A percentile compares a stretch with the other conserved stretches of the same genome.
Evolutionary conservation across 1,140 invertebrate genomes (phyloP).

Genomic region (Drosophila ohnishii): DNA sequence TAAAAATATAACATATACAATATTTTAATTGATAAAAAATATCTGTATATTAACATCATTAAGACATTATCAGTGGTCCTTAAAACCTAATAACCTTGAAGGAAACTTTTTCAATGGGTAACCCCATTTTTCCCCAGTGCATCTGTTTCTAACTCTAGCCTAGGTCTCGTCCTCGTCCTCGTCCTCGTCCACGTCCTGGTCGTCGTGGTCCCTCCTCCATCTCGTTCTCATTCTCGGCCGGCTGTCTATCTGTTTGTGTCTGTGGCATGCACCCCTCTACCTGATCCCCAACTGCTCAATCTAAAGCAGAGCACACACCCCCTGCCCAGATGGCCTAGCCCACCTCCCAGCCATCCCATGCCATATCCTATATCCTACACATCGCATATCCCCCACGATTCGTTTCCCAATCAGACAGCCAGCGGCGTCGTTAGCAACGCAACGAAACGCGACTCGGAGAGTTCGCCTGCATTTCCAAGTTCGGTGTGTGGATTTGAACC

Average conservation of each 20-base stretch:
- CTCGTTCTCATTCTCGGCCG: constrained; percentile 36
- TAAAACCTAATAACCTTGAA: neutral
- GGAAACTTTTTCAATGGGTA: neutral
- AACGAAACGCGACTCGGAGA: constrained; percentile 44
- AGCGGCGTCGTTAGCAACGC: constrained; percentile 73
- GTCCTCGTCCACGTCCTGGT: constrained; percentile 6
- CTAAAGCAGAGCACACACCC: neutral
- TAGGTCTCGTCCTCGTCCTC: constrained; percentile 25
- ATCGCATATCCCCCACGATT: constrained; percentile 33
- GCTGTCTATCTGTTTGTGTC: constrained; percentile 70
- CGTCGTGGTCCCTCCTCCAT: constrained; percentile 7
- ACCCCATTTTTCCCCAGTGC: constrained; percentile 14
- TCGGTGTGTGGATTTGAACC: constrained; percentile 52
- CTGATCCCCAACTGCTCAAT: constrained; percentile 42
- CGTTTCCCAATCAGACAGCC: constrained; percentile 60
- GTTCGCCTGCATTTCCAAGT: constrained; percentile 72
- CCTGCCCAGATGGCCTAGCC: constrained; percentile 1
- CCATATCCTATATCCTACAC: constrained; percentile 12
- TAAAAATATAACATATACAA: neutral
- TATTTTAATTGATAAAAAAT: neutral
- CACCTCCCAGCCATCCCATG: neutral
- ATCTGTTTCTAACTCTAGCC: constrained; percentile 34
- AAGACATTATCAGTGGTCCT: too few relatives aligned
- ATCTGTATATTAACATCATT: too few relatives aligned
- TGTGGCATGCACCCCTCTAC: constrained; percentile 67